phyloP scores from a whole-genome alignment of 2,888 invertebrate species.

The Fissipunctia ypsillon region DNA sequence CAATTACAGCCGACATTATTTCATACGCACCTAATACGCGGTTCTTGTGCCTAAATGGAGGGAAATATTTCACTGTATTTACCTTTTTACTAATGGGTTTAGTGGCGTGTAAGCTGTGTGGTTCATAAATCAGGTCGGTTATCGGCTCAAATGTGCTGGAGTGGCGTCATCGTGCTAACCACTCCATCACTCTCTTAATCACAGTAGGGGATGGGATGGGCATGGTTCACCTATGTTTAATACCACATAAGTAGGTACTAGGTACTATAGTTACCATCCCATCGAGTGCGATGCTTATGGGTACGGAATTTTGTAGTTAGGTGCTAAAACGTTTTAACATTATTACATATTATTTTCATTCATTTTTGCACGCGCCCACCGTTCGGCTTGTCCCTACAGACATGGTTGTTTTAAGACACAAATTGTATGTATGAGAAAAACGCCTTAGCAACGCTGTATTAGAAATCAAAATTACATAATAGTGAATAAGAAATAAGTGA shows the following conservation, averaged over 20 bases:
- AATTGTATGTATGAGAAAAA: neutral
- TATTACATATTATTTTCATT: slow-evolving; percentile 8
- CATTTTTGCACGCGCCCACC: neutral
- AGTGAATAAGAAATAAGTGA: neutral
- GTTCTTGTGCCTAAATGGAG: slow-evolving; percentile 21
- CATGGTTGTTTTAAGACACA: neutral
- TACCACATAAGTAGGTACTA: slow-evolving; percentile 8
- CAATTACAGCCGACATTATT: slow-evolving; percentile 43
- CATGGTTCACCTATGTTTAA: slow-evolving; percentile 26
- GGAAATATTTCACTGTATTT: slow-evolving; percentile 29
- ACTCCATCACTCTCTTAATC: slow-evolving; percentile 53
- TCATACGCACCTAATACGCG: slow-evolving; percentile 16
- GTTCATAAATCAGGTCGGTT: slow-evolving; percentile 54
- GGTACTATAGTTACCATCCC: slow-evolving; percentile 2
- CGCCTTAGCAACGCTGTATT: neutral
- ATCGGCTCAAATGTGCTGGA: slow-evolving; percentile 52
- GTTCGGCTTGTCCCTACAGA: neutral
- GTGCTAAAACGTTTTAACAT: neutral
- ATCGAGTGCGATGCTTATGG: neutral
- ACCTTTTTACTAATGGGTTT: slow-evolving; percentile 26
- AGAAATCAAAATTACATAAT: neutral
- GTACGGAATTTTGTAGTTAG: neutral
- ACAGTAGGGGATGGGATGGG: slow-evolving; percentile 44
- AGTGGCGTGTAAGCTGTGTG: slow-evolving; percentile 40
- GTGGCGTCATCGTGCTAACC: slow-evolving; percentile 44